Evolutionary conservation across 2,113 vertebrate genomes (phyloP).

Genomic region (Gobio gobio): DNA sequence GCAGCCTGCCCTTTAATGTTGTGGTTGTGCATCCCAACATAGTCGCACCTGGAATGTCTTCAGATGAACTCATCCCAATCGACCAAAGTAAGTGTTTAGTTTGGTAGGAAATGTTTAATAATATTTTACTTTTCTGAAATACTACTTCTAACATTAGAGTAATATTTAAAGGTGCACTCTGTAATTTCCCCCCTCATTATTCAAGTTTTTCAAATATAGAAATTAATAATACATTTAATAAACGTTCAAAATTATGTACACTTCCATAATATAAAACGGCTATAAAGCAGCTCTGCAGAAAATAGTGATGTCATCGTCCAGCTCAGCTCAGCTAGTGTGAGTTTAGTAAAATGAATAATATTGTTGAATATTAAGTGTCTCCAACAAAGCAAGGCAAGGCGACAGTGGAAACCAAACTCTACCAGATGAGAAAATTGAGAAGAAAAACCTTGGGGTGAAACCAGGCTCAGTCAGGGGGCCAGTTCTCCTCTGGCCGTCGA

Average conservation of each 20-base stretch:
- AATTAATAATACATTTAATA: background rate
- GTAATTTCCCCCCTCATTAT: background rate
- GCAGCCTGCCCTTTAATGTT: constrained; percentile 80
- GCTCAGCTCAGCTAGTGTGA: too few species aligned
- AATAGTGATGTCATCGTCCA: too few species aligned
- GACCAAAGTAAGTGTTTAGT: constrained; percentile 75
- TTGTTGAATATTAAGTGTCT: too few species aligned
- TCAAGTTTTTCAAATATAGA: background rate
- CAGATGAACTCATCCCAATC: constrained; percentile 76
- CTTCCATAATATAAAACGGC: background rate
- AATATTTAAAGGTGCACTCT: background rate
- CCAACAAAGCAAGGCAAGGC: too few species aligned
- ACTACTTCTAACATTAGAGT: background rate
- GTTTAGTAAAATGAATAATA: too few species aligned
- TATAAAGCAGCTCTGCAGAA: too few species aligned
- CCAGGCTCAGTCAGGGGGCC: too few species aligned
- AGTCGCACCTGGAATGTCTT: constrained; percentile 78
- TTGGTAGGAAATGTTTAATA: background rate
- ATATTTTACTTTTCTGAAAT: background rate
- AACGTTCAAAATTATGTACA: background rate
- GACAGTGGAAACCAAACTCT: too few species aligned
- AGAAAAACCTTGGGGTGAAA: too few species aligned
- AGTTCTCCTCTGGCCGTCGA: too few species aligned
- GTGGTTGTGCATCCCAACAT: constrained; percentile 83
- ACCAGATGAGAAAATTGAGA: too few species aligned